Conservation (phyloP, 2,888 invertebrate species). For the Pterostichus niger region DNA sequence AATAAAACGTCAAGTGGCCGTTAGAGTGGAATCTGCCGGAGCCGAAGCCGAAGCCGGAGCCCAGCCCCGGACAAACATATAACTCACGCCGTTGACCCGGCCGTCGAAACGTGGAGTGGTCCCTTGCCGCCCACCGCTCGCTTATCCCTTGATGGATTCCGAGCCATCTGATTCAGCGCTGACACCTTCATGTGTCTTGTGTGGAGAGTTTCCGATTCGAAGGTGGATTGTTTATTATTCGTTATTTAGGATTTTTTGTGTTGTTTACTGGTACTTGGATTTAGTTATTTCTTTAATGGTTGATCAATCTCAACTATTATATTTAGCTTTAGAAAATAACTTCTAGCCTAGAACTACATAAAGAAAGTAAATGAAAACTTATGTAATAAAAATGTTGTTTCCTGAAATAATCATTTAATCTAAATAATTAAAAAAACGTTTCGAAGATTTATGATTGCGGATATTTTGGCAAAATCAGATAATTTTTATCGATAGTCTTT, state of each 20-base stretch:
- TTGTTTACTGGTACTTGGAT: no score
- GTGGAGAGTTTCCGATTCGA: background rate
- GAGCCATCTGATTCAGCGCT: conserved; percentile 27
- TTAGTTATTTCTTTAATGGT: no score
- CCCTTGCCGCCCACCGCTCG: background rate
- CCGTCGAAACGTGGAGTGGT: conserved; percentile 13
- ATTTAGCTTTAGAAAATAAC: no score
- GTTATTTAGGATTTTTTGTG: background rate
- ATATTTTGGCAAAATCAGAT: no score
- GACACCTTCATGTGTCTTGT: conserved; percentile 5
- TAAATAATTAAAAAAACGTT: no score
- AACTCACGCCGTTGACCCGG: conserved; percentile 70
- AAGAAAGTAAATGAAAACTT: no score
- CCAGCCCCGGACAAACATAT: conserved; percentile 74
- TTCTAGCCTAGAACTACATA: no score
- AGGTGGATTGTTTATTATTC: conserved; percentile 4
- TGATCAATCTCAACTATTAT: no score
- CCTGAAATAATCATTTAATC: no score
- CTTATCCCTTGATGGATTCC: conserved; percentile 75
- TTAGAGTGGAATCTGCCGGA: conserved; percentile 74
- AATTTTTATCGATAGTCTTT: no score
- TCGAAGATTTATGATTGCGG: no score
- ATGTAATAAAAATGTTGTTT: no score
- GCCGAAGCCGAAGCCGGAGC: conserved; percentile 72
- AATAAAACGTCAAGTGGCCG: conserved; percentile 76